Conservation (phyloP, 2,797 vertebrate species). For the Chelidonichthys spinosus region DNA sequence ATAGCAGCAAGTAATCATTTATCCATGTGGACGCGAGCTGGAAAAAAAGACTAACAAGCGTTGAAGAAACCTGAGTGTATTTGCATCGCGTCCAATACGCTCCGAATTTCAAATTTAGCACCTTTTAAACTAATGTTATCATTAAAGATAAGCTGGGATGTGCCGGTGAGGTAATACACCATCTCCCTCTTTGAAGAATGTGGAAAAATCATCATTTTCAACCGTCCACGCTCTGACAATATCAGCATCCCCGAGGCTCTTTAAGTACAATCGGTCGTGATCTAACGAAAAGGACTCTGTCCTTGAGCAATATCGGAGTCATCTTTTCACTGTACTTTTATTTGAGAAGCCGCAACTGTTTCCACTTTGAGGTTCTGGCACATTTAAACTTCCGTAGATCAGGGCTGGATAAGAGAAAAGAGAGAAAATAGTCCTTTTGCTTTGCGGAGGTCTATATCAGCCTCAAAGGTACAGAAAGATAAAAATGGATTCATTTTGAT, state of each 20-base stretch:
- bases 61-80: too few relatives aligned
- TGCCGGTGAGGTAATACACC: neutral
- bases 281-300: constrained; percentile 16
- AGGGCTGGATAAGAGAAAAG: constrained; percentile 37
- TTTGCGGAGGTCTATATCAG: constrained; percentile 47
- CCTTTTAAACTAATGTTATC: neutral
- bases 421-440: constrained; percentile 61
- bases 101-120: neutral
- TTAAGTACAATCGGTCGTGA: constrained; percentile 21
- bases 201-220: constrained; percentile 7
- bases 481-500: constrained; percentile 15
- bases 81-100: neutral
- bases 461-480: constrained; percentile 32
- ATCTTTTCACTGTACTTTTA: constrained; percentile 31
- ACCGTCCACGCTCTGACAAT: neutral
- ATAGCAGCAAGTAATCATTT: constrained; percentile 48
- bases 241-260: constrained; percentile 10
- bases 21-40: constrained; percentile 12
- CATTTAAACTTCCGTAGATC: constrained; percentile 27
- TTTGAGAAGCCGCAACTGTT: constrained; percentile 40
- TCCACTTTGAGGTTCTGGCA: constrained; percentile 36
- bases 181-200: constrained; percentile 22
- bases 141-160: neutral
- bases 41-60: constrained; percentile 36
- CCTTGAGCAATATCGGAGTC: constrained; percentile 17